These are phyloP conservation scores for Hirudinaria manillensis DNA, from an alignment of 2,888 invertebrate species.

Conservation along the genomic window DNA sequence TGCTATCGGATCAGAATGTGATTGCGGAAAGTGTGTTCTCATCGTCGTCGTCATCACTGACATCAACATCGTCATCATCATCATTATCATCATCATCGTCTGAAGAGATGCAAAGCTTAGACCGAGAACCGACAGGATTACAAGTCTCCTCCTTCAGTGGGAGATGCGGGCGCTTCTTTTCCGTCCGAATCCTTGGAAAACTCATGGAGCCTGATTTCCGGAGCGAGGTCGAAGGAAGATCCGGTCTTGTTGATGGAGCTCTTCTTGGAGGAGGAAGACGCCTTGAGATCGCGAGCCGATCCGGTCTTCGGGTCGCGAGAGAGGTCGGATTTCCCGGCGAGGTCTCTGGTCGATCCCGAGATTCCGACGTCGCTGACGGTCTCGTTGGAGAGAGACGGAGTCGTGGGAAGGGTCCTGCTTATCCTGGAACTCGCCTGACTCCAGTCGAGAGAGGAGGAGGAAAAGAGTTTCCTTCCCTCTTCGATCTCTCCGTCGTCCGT, in stretches of 20 bases:
- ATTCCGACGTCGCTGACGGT: slow-evolving; percentile 25
- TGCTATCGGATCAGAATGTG: no score
- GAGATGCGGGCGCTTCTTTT: no score
- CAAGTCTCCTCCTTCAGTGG: no score
- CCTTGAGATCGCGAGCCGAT: not conserved
- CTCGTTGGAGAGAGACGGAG: slow-evolving; percentile 34
- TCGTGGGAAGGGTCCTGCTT: slow-evolving; percentile 30
- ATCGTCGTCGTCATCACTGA: not conserved
- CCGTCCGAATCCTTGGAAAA: not conserved
- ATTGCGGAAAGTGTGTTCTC: no score
- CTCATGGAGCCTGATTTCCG: not conserved
- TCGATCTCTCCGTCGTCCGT: slow-evolving; percentile 12
- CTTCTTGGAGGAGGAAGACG: no score
- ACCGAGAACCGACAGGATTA: no score
- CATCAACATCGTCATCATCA: not conserved
- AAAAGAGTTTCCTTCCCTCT: not conserved
- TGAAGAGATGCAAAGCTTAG: not conserved
- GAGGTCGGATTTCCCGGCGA: not conserved
- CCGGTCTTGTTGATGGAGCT: not conserved
- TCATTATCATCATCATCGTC: not conserved
- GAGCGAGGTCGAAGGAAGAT: not conserved
- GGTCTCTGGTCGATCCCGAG: not conserved
- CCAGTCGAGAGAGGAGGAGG: slow-evolving; percentile 28
- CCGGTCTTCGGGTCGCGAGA: not conserved
- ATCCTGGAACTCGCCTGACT: slow-evolving; percentile 32